Conservation (phyloP, 2,888 invertebrate genomes). For the Eristalinus sepulchralis region DNA sequence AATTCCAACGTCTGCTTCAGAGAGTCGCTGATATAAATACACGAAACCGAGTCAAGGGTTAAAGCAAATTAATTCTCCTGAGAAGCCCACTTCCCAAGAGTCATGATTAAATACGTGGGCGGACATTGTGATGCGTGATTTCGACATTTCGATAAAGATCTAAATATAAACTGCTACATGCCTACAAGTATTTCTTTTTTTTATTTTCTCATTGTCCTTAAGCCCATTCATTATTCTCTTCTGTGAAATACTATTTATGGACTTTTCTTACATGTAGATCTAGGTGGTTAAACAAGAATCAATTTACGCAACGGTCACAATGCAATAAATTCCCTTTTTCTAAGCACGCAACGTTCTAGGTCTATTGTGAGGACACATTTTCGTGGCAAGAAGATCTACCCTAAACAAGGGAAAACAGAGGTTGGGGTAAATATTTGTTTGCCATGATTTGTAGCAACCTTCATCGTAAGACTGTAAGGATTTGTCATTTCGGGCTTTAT, state of each 20-base stretch:
- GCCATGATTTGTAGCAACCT: too few relatives aligned
- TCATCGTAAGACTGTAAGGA: too few relatives aligned
- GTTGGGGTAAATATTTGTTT: too few relatives aligned
- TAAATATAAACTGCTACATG: neutral
- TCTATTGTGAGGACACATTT: too few relatives aligned
- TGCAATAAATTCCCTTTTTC: too few relatives aligned
- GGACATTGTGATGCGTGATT: neutral
- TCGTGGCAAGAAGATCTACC: too few relatives aligned
- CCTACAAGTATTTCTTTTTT: neutral
- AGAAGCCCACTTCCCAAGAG: neutral
- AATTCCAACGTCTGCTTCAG: neutral
- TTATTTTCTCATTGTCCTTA: neutral
- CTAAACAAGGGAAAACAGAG: too few relatives aligned
- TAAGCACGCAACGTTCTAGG: too few relatives aligned
- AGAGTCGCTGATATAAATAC: neutral
- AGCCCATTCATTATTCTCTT: neutral
- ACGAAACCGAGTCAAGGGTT: neutral
- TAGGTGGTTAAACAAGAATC: neutral
- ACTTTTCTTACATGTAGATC: neutral
- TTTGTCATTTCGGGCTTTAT: too few relatives aligned
- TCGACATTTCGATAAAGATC: neutral
- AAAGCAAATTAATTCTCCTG: neutral
- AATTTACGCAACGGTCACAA: neutral
- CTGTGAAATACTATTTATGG: neutral
- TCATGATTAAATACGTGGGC: neutral